Evolutionary conservation across 2,888 invertebrate genomes (phyloP), one percentile per base, ranked within the genome.

Genomic region (Pyrochroa serraticornis): DNA sequence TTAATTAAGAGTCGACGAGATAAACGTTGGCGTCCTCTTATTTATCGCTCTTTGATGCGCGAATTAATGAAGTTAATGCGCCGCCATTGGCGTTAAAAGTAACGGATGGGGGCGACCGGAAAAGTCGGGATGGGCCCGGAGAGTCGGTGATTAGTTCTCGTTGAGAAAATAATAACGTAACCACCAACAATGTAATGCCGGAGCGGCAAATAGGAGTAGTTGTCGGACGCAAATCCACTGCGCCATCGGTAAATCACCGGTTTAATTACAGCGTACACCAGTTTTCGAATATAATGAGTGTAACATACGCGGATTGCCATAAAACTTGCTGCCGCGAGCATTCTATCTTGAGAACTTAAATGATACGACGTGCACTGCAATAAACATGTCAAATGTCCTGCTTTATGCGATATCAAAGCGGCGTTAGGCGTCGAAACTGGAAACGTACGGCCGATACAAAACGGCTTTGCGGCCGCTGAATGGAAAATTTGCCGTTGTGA

Each of bases 331-430:
- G 14, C 35, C 33, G 35, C 44, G 52, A 30, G 31, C 37, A 37
- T 45, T 57, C 31, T 39, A 39, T 44, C 45, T 53, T 53, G 45
- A 52, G 50, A 41, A 52, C 52, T 52, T 46, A 38, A 53, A 53
- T 47, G 36, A 43, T 50, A 46, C 45, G 50, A 55, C 36, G 47
- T 55, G 59, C 58, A 62, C 58, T 60, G 62, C 67, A 51, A 65
- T 65, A 65, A 66, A 67, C 52, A 62, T 65, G 65, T 66, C 67
- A 64, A 55, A 63, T 49, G 60, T 67, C 64, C 60, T 63, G 62
- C 46, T 64, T 52, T 60, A 58, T 58, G 47, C 55, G 62, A 57
- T 62, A 64, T 62, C 60, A 58, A 61, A 58, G 54, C 51, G 41
- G 55, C 51, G 57, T 58, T 62, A 61, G 54, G 42, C 45, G 62